Evolutionary conservation across 2,797 vertebrate genomes (phyloP), one percentile per base, ranked within the genome.

Genomic region (Eulemur rubriventer): DNA sequence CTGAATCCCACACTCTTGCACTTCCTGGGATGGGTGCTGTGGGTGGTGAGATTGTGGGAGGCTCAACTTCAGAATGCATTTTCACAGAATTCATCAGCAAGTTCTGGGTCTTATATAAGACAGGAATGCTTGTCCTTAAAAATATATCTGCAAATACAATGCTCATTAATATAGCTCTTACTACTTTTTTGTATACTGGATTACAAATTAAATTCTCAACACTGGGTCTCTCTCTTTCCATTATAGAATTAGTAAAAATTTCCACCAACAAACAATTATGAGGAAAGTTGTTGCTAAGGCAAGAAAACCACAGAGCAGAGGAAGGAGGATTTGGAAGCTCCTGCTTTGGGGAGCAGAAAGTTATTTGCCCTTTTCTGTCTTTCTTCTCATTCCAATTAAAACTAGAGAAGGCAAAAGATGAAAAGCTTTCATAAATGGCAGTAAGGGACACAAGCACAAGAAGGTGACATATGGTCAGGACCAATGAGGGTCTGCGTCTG

Each of bases 21-120:
- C 28, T 90, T 92, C 65, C 72, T 73, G 72, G 30, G 52, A 72
- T 94, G 41, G 63, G 52, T 59, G 10, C 30, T 70, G 76, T 94
- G 92, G 92, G 87, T 94, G 84, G 79, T 76, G 72, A 95, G 92
- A 65, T 55, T 70, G 89, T 92, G 80, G 79, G 89, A 91, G 57
- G 92, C 35, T 93, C 82, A 84, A 92, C 11, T 81, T 93, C 67
- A 96, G 69, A 91, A 81, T 63, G 43, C 33, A 73, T 80, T 91
- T 95, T 70, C 65, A 92, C 43, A 89, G 81, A 96, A 81, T 96
- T 83, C 75, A 17, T 87, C 72, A 87, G 43, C 87, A 59, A 93
- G 76, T 87, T 93, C 61, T 81, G 28, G n/a, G 6, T 96, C 55
- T 97, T 95, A 97, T 12, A 41, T 93, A 96, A 96, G 52, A 28